Conservation (phyloP, 2,888 invertebrate species). For the Digitonthophagus gazella region DNA sequence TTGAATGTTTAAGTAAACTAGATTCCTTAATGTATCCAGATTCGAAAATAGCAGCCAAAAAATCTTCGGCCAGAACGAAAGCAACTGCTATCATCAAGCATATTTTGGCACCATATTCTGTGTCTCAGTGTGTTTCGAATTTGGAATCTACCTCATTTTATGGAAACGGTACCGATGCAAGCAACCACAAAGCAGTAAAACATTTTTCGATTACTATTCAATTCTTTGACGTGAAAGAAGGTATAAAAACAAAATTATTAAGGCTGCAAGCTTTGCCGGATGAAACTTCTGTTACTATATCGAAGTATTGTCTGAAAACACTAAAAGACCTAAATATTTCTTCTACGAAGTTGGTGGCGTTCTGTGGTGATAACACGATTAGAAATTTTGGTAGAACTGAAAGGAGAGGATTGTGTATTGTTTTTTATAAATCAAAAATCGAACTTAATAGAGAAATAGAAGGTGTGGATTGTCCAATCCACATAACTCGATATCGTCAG, state of each 20-base stretch:
- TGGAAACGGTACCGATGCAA: conserved; percentile 36
- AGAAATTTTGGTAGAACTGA: conserved; percentile 40
- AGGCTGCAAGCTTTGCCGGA: conserved; percentile 32
- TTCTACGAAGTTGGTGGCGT: conserved; percentile 28
- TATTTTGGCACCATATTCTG: conserved; percentile 16
- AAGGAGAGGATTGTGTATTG: conserved; percentile 31
- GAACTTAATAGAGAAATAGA: conserved; percentile 21
- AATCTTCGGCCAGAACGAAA: conserved; percentile 21
- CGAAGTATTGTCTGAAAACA: conserved; percentile 32
- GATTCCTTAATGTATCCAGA: conserved; percentile 9
- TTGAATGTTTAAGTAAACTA: conserved; percentile 7
- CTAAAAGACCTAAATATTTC: conserved; percentile 32
- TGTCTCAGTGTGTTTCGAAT: conserved; percentile 3
- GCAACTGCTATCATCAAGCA: conserved; percentile 20
- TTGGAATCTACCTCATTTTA: conserved; percentile 24
- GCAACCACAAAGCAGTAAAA: conserved; percentile 33
- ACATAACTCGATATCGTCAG: conserved; percentile 18
- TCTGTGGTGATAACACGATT: conserved; percentile 40
- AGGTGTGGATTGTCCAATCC: conserved; percentile 19
- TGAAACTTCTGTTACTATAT: conserved; percentile 35
- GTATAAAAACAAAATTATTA: conserved; percentile 34
- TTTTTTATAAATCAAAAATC: conserved; percentile 33
- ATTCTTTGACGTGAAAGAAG: conserved; percentile 34
- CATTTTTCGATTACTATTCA: conserved; percentile 38
- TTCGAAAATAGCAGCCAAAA: conserved; percentile 16